Conservation (phyloP, 1,140 invertebrate genomes). For the Nixonia krombeini region DNA sequence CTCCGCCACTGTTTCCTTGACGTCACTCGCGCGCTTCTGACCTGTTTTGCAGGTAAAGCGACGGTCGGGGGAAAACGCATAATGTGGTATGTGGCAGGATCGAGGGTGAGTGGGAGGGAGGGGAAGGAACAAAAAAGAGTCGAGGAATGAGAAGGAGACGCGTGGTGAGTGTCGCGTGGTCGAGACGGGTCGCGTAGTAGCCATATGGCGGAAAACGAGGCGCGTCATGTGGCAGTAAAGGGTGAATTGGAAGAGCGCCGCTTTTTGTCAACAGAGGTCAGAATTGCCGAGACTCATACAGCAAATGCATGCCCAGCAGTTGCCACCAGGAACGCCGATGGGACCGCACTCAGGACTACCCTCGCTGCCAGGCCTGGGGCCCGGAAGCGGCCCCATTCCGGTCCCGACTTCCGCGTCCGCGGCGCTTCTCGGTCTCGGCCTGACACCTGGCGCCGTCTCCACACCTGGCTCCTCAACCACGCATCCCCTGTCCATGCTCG, state of each 20-base stretch:
- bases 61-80: too few species aligned
- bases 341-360: conserved; percentile 72
- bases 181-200: too few species aligned
- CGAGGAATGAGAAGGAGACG: too few species aligned
- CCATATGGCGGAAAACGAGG: too few species aligned
- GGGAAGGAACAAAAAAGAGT: too few species aligned
- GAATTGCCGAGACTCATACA: conserved; percentile 83
- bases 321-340: conserved; percentile 83
- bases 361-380: conserved; percentile 64
- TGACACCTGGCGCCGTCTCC: conserved; percentile 74
- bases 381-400: conserved; percentile 66
- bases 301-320: conserved; percentile 93
- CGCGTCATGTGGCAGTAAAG: too few species aligned
- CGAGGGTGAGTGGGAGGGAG: too few species aligned
- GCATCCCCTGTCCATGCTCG: conserved; percentile 79
- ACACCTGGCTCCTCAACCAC: conserved; percentile 61
- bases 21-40: not conserved
- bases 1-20: not conserved
- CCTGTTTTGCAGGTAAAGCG: not conserved
- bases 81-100: too few species aligned
- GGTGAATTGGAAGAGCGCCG: not conserved
- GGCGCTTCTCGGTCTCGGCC: conserved; percentile 64
- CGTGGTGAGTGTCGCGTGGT: too few species aligned
- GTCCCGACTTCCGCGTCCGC: conserved; percentile 67
- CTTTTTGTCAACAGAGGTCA: conserved; percentile 77